Evolutionary conservation across 2,888 invertebrate species (phyloP).

Genomic region (Synergus itoensis): DNA sequence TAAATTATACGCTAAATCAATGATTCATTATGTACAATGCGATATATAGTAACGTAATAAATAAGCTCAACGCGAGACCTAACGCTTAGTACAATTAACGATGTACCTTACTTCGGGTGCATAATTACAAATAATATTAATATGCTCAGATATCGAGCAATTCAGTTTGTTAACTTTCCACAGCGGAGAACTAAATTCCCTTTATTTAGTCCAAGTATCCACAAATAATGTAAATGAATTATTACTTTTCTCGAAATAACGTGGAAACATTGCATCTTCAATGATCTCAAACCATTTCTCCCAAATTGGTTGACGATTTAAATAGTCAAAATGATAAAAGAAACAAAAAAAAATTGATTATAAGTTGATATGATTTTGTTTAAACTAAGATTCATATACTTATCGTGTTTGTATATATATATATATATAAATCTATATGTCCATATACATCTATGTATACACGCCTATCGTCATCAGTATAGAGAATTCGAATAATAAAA

Average conservation of each 20-base stretch:
- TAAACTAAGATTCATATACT: constrained; percentile 16
- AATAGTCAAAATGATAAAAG: constrained; percentile 34
- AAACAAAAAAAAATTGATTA: not conserved
- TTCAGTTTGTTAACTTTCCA: constrained; percentile 58
- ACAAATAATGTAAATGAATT: not conserved
- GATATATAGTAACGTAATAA: constrained; percentile 69
- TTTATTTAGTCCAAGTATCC: constrained; percentile 17
- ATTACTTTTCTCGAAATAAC: not conserved
- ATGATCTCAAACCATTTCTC: constrained; percentile 7
- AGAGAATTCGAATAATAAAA: constrained; percentile 57
- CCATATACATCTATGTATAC: constrained; percentile 23
- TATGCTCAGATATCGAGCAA: constrained; percentile 59
- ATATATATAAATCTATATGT: constrained; percentile 28
- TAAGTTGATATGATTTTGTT: constrained; percentile 23
- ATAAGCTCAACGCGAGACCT: constrained; percentile 73
- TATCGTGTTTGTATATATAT: constrained; percentile 9
- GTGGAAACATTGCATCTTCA: constrained; percentile 14
- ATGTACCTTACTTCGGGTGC: constrained; percentile 54
- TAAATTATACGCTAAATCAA: constrained; percentile 54
- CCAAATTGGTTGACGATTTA: not conserved
- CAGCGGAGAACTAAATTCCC: constrained; percentile 26
- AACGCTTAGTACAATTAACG: constrained; percentile 56
- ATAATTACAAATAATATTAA: constrained; percentile 61
- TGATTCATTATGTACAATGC: constrained; percentile 54
- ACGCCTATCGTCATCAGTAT: constrained; percentile 26